phyloP scores from a whole-genome alignment of 2,113 vertebrate genomes.

The Tursiops truncatus region DNA sequence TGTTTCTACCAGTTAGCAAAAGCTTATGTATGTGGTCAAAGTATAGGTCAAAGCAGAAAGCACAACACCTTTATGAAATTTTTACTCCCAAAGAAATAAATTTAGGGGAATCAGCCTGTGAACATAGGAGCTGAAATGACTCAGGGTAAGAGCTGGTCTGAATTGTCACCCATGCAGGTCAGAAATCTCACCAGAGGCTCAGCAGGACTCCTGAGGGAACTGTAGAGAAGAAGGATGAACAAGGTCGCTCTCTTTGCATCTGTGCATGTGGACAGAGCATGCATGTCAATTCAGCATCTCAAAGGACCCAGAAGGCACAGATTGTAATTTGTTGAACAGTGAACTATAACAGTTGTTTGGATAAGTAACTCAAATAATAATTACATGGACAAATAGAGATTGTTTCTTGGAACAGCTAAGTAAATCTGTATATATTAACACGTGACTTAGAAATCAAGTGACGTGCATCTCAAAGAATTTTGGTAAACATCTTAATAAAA shows the following conservation, averaged over 20 bases:
- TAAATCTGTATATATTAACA: background rate
- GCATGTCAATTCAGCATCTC: background rate
- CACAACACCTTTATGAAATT: background rate
- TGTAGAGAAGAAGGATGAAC: background rate
- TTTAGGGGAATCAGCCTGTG: background rate
- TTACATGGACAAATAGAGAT: background rate
- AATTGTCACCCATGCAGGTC: background rate
- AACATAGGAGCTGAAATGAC: background rate
- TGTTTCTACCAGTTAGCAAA: background rate
- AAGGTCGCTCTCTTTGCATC: background rate
- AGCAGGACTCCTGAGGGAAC: background rate
- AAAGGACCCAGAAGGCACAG: background rate
- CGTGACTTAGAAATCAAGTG: background rate
- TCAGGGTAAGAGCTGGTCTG: background rate
- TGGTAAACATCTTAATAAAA: slow-evolving; percentile 33
- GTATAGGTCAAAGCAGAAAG: background rate
- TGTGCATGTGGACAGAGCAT: background rate
- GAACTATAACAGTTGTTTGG: background rate
- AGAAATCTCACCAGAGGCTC: background rate
- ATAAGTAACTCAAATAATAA: background rate
- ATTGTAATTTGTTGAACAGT: background rate
- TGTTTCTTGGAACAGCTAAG: background rate
- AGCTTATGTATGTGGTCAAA: background rate
- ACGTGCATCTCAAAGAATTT: background rate
- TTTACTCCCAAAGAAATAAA: background rate